These are phyloP conservation scores for Rotaria sp. DNA, from an alignment of 2,888 invertebrate species.

Conservation along the genomic window DNA sequence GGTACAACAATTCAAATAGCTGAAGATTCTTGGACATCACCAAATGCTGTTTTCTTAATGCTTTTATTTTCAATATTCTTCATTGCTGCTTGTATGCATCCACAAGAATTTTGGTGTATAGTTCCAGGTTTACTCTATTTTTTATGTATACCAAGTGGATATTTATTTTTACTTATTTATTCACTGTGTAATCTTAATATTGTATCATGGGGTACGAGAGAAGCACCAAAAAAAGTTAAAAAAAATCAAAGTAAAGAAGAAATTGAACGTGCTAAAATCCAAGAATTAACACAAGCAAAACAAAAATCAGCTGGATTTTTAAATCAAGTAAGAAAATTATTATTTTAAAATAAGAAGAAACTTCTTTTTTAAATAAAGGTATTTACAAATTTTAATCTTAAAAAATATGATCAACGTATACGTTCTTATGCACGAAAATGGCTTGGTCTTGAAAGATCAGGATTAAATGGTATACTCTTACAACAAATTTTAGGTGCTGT, in stretches of 20 bases:
- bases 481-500: constrained; percentile 37
- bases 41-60: constrained; percentile 45
- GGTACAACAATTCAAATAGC: constrained; percentile 45
- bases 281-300: constrained; percentile 38
- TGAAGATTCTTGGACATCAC: constrained; percentile 43
- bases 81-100: constrained; percentile 89
- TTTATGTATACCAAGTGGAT: constrained; percentile 87
- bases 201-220: constrained; percentile 87
- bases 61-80: constrained; percentile 74
- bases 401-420: constrained; percentile 13
- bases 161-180: constrained; percentile 80
- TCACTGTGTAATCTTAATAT: constrained; percentile 85
- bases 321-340: constrained; percentile 26
- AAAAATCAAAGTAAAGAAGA: constrained; percentile 76
- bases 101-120: constrained; percentile 67
- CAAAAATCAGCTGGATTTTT: constrained; percentile 35
- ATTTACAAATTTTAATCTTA: constrained; percentile 25
- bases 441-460: constrained; percentile 35
- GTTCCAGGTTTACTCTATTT: constrained; percentile 70
- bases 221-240: constrained; percentile 58
- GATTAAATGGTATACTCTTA: constrained; percentile 33
- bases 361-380: background rate
- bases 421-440: constrained; percentile 29
- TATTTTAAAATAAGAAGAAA: background rate
- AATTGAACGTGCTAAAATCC: constrained; percentile 65